Evolutionary conservation across 1,140 invertebrate species (phyloP).

Genomic region (Lordiphosa collinella): DNA sequence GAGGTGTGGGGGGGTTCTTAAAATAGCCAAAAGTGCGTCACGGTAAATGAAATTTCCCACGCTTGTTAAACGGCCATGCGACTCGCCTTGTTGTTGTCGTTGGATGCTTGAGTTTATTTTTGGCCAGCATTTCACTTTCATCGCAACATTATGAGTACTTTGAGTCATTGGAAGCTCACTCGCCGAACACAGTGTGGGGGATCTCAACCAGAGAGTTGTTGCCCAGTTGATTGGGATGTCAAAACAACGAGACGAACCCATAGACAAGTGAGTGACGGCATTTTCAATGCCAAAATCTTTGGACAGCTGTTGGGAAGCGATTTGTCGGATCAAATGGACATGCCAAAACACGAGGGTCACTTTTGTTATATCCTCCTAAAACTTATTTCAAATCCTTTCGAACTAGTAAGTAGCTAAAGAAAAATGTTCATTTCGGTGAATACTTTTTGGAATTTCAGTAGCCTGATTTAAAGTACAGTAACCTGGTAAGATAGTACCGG

Average conservation of each 20-base stretch:
- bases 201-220: slow-evolving; percentile 7
- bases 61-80: slow-evolving; percentile 48
- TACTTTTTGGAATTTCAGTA: too few species aligned
- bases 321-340: slow-evolving; percentile 43
- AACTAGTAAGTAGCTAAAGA: too few species aligned
- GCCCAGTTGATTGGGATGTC: slow-evolving; percentile 28
- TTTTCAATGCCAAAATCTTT: slow-evolving; percentile 34
- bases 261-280: slow-evolving; percentile 16
- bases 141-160: slow-evolving; percentile 43
- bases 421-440: too few species aligned
- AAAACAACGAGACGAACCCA: slow-evolving; percentile 29
- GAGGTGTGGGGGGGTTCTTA: slow-evolving; percentile 4
- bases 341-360: slow-evolving; percentile 10
- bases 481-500: too few species aligned
- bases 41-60: slow-evolving; percentile 49
- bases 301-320: slow-evolving; percentile 34
- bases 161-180: background rate
- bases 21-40: slow-evolving; percentile 72
- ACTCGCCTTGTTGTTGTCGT: slow-evolving; percentile 10
- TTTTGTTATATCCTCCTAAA: too few species aligned
- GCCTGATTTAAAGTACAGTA: too few species aligned
- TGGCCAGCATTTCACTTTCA: slow-evolving; percentile 42
- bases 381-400: too few species aligned
- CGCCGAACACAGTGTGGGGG: slow-evolving; percentile 3
- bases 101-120: slow-evolving; percentile 31